Evolutionary conservation across 2,113 vertebrate species (phyloP).

Genomic region (Blennius ocellaris): DNA sequence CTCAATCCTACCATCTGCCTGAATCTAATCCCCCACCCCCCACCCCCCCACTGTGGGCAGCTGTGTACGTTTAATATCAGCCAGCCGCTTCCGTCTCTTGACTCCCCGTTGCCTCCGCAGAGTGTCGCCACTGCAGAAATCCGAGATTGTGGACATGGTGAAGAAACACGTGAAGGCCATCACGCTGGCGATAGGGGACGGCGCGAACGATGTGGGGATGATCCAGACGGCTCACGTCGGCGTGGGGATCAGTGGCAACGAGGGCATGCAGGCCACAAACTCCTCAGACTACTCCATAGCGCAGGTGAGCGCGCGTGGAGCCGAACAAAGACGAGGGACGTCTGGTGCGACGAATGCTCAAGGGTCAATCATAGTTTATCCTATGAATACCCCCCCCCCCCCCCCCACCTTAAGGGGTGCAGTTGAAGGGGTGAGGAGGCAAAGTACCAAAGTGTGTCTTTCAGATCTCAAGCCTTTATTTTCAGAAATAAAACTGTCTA

Average conservation of each 20-base stretch:
- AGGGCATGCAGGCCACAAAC: constrained; percentile 99
- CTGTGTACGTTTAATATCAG: constrained; percentile 13
- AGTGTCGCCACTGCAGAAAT: constrained; percentile 98
- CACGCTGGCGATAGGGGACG: constrained; percentile 96
- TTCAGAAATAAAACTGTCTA: no score
- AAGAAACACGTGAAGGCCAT: constrained; percentile 98
- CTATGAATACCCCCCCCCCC: no score
- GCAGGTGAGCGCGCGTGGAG: constrained; percentile 85
- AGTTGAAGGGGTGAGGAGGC: no score
- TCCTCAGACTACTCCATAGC: constrained; percentile 98
- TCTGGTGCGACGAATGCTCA: no score
- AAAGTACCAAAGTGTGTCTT: no score
- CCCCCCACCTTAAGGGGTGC: no score
- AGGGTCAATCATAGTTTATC: no score
- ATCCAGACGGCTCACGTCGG: constrained; percentile 98
- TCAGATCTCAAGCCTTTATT: no score
- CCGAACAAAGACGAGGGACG: neutral
- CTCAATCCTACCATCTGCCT: constrained; percentile 4
- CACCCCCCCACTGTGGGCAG: neutral
- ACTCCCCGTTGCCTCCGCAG: constrained; percentile 73
- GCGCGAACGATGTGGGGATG: constrained; percentile 98
- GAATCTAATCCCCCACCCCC: constrained; percentile 11
- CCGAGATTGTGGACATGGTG: constrained; percentile 98
- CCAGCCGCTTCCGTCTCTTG: neutral
- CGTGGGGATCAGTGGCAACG: constrained; percentile 97